These are phyloP conservation scores for Lochmaea capreae DNA, from an alignment of 2,888 invertebrate genomes.

Conservation along the genomic window DNA sequence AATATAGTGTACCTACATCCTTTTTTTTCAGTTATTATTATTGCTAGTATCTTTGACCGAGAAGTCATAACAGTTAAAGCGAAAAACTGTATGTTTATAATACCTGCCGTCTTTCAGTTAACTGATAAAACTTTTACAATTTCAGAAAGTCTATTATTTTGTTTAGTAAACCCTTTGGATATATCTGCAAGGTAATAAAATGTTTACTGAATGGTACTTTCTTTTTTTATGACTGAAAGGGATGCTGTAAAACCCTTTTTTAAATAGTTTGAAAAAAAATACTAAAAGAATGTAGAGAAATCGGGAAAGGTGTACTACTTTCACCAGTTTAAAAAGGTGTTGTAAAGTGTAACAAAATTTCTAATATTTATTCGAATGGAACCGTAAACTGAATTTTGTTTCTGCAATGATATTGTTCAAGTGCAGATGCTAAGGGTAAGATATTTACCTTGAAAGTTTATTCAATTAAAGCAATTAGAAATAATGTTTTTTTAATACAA, in stretches of 20 bases:
- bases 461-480: no score
- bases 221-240: slow-evolving; percentile 53
- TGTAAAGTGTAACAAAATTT: slow-evolving; percentile 34
- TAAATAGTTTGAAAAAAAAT: slow-evolving; percentile 51
- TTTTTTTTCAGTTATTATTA: neutral
- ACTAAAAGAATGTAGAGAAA: slow-evolving; percentile 43
- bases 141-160: slow-evolving; percentile 37
- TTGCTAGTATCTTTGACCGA: neutral
- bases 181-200: slow-evolving; percentile 53
- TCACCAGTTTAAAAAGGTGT: slow-evolving; percentile 54
- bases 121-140: slow-evolving; percentile 42
- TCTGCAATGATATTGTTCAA: slow-evolving; percentile 20
- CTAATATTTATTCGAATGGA: slow-evolving; percentile 28
- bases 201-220: slow-evolving; percentile 53
- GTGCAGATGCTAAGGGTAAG: neutral
- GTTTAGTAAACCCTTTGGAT: slow-evolving; percentile 46
- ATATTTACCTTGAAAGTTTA: neutral
- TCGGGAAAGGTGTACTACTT: slow-evolving; percentile 53
- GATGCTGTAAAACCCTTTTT: slow-evolving; percentile 56
- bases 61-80: neutral
- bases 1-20: no score
- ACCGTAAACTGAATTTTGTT: slow-evolving; percentile 27
- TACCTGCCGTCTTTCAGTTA: slow-evolving; percentile 18
- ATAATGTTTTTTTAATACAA: no score
- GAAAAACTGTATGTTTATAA: slow-evolving; percentile 7